These are phyloP conservation scores for Trichonephila inaurata DNA, from an alignment of 1,140 invertebrate species.

Conservation along the genomic window DNA sequence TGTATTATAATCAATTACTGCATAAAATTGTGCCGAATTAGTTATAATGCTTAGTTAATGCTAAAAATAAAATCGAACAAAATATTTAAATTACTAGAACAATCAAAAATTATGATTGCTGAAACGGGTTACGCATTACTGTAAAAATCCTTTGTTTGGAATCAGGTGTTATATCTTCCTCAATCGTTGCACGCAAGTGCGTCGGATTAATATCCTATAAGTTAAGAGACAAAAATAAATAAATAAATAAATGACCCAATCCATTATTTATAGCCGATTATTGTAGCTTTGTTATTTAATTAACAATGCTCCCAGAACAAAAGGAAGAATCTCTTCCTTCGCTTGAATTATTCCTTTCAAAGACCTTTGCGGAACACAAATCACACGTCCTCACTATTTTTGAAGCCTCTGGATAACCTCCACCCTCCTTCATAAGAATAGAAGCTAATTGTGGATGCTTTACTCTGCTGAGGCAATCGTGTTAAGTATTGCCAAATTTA, in stretches of 20 bases:
- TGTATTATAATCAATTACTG: no score
- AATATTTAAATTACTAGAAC: no score
- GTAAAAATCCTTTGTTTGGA: no score
- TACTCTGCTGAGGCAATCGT: conserved; percentile 5
- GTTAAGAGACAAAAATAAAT: neutral
- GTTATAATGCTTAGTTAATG: no score
- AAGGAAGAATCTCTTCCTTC: neutral
- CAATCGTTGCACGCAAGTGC: no score
- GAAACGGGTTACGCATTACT: no score
- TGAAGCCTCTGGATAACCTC: conserved; percentile 26
- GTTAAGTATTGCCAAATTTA: conserved; percentile 56
- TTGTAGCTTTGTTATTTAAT: neutral
- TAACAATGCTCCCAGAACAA: neutral
- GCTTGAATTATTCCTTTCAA: neutral
- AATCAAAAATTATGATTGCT: no score
- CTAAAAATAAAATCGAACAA: no score
- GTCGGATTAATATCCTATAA: no score
- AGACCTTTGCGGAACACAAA: neutral
- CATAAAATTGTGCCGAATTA: no score
- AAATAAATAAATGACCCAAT: neutral
- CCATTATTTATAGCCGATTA: neutral
- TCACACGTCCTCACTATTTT: conserved; percentile 22
- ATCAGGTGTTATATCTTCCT: no score
- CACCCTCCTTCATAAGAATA: conserved; percentile 39
- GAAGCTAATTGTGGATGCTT: conserved; percentile 19